Conservation (phyloP, 2,797 vertebrate genomes). For the Hydrophis major region DNA sequence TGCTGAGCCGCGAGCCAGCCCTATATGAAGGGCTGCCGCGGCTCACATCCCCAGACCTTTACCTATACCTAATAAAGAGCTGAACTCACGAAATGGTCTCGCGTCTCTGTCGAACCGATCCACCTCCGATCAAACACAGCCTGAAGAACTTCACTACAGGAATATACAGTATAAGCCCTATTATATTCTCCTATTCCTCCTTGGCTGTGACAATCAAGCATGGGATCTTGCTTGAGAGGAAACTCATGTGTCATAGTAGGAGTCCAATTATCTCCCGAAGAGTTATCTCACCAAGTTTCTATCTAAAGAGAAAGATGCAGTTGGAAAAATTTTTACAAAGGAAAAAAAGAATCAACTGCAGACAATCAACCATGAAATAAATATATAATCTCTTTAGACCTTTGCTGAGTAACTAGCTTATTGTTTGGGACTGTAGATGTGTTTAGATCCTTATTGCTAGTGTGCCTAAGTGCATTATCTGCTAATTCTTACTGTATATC, state of each 20-base stretch:
- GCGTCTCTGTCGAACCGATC: too few species aligned
- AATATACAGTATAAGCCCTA: not conserved
- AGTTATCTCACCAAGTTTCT: not conserved
- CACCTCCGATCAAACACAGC: not conserved
- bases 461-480: not conserved
- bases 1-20: too few species aligned
- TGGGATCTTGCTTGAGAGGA: not conserved
- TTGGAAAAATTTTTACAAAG: not conserved
- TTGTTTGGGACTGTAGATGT: not conserved
- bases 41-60: too few species aligned
- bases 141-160: not conserved
- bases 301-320: not conserved
- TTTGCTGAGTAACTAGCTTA: not conserved
- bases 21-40: too few species aligned
- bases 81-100: too few species aligned
- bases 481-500: not conserved
- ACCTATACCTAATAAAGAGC: too few species aligned
- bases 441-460: not conserved
- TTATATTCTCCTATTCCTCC: not conserved
- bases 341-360: not conserved
- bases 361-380: not conserved
- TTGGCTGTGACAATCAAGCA: not conserved
- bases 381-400: not conserved
- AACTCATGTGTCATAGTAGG: not conserved
- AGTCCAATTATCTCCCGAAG: not conserved